Percentiles rank a stretch among this genome's conserved stretches.
Conservation (phyloP, 1,140 invertebrate species). For the Platorchestia sp. region DNA sequence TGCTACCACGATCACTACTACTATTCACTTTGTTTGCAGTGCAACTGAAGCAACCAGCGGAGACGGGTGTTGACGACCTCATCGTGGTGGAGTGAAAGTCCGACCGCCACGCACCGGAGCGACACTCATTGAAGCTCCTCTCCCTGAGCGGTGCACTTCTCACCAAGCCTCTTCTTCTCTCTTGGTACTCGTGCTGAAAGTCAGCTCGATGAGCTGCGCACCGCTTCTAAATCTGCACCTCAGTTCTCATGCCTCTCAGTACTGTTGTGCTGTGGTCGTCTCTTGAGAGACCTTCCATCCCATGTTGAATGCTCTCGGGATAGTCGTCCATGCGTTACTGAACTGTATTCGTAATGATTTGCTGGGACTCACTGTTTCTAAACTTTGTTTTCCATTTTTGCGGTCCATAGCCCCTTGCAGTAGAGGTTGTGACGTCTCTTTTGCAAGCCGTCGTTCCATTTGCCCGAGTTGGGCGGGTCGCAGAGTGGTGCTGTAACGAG, state of each 20-base stretch:
- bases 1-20: no score
- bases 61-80: background rate
- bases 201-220: background rate
- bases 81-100: background rate
- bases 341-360: no score
- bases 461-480: no score
- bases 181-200: background rate
- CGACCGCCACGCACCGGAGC: background rate
- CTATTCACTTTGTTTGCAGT: no score
- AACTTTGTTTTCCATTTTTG: no score
- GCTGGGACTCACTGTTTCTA: no score
- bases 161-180: background rate
- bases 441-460: no score
- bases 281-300: background rate
- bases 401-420: no score
- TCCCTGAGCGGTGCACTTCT: background rate
- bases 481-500: no score
- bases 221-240: no score
- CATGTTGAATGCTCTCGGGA: background rate
- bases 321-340: no score
- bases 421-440: no score
- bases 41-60: constrained; percentile 5
- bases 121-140: background rate
- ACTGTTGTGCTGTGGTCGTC: background rate
- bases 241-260: background rate